Percentiles rank a stretch among this genome's conserved stretches.
Evolutionary conservation across 2,797 vertebrate species (phyloP).

Genomic region (Hoplostethus atlanticus): DNA sequence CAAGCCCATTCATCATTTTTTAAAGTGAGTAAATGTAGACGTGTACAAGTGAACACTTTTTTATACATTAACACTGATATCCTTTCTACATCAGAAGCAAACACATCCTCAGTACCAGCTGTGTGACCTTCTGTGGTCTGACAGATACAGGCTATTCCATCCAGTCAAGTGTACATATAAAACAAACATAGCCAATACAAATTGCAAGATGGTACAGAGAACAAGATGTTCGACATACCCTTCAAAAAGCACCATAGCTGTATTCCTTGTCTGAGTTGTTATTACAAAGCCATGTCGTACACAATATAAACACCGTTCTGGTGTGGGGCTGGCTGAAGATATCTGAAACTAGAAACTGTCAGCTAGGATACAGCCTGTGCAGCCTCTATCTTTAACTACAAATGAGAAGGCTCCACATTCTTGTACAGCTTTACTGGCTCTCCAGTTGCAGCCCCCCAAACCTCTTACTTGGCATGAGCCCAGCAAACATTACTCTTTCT

Average conservation of each 20-base stretch:
- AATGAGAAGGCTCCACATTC: conserved; percentile 96
- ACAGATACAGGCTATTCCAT: conserved; percentile 59
- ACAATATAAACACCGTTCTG: conserved; percentile 41
- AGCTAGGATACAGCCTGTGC: conserved; percentile 83
- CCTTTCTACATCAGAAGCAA: conserved; percentile 37
- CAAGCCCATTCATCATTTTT: conserved; percentile 53
- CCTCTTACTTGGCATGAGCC: conserved; percentile 70
- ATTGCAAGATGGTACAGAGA: neutral
- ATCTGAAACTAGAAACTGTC: conserved; percentile 88
- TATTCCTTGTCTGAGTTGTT: conserved; percentile 38
- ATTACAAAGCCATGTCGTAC: conserved; percentile 41
- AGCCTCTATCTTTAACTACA: conserved; percentile 98
- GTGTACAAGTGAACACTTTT: conserved; percentile 31
- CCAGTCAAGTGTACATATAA: conserved; percentile 48
- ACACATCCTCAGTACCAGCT: conserved; percentile 40
- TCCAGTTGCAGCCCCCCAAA: conserved; percentile 88
- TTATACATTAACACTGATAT: conserved; percentile 48
- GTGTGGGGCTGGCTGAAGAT: conserved; percentile 63
- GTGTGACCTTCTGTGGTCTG: conserved; percentile 57
- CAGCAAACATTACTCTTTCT: conserved; percentile 72
- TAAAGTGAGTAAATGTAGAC: conserved; percentile 34
- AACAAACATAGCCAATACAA: conserved; percentile 40
- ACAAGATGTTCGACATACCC: conserved; percentile 85
- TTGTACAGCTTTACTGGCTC: conserved; percentile 89
- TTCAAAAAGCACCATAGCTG: conserved; percentile 84